phyloP scores from a whole-genome alignment of 1,140 invertebrate species.

The Heliconius himera region DNA sequence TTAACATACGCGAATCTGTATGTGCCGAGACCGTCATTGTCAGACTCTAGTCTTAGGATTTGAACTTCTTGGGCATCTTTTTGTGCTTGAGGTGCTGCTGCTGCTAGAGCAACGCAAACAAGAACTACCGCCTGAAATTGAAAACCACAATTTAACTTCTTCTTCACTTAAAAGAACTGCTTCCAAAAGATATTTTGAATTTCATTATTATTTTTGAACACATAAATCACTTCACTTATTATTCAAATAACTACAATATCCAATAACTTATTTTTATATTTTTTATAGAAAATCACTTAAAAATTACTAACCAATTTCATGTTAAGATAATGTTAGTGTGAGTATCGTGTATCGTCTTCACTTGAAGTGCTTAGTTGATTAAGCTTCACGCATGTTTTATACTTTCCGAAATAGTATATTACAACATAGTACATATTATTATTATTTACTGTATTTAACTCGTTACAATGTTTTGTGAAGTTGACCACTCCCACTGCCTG shows the following conservation, averaged over 20 bases:
- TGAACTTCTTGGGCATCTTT: slow-evolving; percentile 52
- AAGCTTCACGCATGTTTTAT: slow-evolving; percentile 59
- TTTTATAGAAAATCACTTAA: neutral
- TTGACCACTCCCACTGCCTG: slow-evolving; percentile 51
- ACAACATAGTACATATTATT: slow-evolving; percentile 51
- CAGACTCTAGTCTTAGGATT: slow-evolving; percentile 61
- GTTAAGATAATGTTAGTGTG: slow-evolving; percentile 33
- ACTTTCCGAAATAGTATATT: slow-evolving; percentile 60
- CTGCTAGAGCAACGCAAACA: slow-evolving; percentile 46
- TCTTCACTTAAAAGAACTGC: neutral
- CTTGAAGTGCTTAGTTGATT: slow-evolving; percentile 47
- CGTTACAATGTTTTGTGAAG: slow-evolving; percentile 58
- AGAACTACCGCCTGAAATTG: slow-evolving; percentile 53
- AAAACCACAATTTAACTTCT: neutral
- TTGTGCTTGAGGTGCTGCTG: slow-evolving; percentile 46
- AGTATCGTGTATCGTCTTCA: slow-evolving; percentile 38
- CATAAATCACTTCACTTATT: slow-evolving; percentile 25
- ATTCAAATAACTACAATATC: neutral
- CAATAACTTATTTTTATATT: neutral
- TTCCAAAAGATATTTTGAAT: neutral
- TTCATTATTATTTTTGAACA: slow-evolving; percentile 13
- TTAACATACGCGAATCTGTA: slow-evolving; percentile 62
- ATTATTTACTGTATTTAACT: slow-evolving; percentile 53
- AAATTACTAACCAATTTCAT: slow-evolving; percentile 49
- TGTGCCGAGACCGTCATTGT: slow-evolving; percentile 60